phyloP scores from a whole-genome alignment of 2,113 vertebrate species.

The Hiodon alosoides region DNA sequence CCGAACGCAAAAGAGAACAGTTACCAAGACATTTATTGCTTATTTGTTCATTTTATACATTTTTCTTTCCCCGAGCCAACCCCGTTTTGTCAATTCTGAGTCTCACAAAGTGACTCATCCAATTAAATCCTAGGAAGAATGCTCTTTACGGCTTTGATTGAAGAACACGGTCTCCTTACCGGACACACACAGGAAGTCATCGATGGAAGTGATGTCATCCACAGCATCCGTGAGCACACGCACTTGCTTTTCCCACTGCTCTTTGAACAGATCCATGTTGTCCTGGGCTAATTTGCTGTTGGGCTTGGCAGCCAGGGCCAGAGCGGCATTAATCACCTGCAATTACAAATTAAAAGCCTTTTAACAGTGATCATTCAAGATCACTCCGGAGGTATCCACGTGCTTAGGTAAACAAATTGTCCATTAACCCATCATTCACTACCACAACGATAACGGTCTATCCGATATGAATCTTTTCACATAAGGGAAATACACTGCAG shows the following conservation, averaged over 20 bases:
- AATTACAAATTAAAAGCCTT: constrained; percentile 54
- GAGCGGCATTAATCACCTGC: constrained; percentile 96
- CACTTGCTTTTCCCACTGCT: constrained; percentile 96
- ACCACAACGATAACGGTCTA: constrained; percentile 35
- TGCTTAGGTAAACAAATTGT: constrained; percentile 35
- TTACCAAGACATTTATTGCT: too few relatives aligned
- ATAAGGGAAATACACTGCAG: constrained; percentile 25
- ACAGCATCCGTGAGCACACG: constrained; percentile 94
- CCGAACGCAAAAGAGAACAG: too few relatives aligned
- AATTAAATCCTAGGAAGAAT: too few relatives aligned
- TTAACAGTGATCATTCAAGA: constrained; percentile 21
- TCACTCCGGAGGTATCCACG: constrained; percentile 37
- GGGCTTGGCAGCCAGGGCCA: constrained; percentile 95
- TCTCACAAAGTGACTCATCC: too few relatives aligned
- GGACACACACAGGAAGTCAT: constrained; percentile 96
- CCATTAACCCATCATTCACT: constrained; percentile 34
- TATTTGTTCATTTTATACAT: too few relatives aligned
- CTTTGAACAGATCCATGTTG: constrained; percentile 98
- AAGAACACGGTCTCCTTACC: constrained; percentile 59
- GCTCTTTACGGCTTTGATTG: background rate
- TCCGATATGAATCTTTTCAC: constrained; percentile 32
- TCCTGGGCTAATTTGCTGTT: constrained; percentile 97
- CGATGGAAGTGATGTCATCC: constrained; percentile 97
- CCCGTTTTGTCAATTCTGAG: too few relatives aligned
- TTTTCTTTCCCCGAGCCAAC: too few relatives aligned